A percentile compares a stretch with the other conserved stretches of the same genome.
Conservation (phyloP, 1,140 invertebrate genomes). For the Orussus abietinus region DNA sequence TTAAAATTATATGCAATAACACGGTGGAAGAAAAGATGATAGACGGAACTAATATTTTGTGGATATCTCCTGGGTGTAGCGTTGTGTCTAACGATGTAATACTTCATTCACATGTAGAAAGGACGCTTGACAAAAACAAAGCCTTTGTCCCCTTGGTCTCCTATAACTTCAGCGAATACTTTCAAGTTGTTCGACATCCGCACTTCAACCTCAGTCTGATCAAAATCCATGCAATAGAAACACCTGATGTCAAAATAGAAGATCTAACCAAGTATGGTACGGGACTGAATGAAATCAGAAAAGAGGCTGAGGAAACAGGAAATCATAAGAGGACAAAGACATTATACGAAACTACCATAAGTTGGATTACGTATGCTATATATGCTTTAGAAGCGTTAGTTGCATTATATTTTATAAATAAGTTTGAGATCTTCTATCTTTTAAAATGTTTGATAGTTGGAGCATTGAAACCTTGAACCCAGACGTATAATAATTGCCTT, state of each 20-base stretch:
- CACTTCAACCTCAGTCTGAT: not conserved
- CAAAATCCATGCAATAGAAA: conserved; percentile 6
- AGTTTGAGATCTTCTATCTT: no score
- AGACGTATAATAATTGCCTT: no score
- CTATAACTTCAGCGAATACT: conserved; percentile 2
- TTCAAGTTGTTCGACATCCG: not conserved
- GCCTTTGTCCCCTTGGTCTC: not conserved
- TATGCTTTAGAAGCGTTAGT: no score
- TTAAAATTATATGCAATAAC: conserved; percentile 12
- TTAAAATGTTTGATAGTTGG: no score
- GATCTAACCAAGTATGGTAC: conserved; percentile 7
- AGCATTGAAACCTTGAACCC: no score
- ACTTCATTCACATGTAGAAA: conserved; percentile 1
- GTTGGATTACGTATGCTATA: no score
- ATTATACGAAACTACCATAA: no score
- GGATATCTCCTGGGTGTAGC: conserved; percentile 7
- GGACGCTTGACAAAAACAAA: not conserved
- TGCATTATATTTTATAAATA: no score
- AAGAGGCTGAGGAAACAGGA: not conserved
- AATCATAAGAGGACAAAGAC: conserved; percentile 13
- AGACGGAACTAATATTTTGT: conserved; percentile 10
- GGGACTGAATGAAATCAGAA: not conserved
- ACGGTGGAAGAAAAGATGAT: conserved; percentile 5
- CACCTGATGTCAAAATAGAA: not conserved
- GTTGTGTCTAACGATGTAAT: conserved; percentile 10